Evolutionary conservation across 1,140 invertebrate genomes (phyloP).

Genomic region (Pseudomyrmex gracilis): DNA sequence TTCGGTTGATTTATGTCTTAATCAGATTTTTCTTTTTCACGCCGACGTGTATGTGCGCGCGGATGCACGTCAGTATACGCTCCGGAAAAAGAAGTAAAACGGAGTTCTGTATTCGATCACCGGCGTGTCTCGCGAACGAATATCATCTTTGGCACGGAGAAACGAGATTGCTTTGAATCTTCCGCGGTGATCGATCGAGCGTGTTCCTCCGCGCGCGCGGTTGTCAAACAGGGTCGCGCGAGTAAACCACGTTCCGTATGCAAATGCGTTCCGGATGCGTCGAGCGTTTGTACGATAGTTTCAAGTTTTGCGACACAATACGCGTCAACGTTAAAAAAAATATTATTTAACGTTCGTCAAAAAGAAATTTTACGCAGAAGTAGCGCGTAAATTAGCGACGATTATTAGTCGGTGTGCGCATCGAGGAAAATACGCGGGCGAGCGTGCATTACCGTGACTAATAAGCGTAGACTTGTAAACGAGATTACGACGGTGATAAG

Average conservation of each 20-base stretch:
- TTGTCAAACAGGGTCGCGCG: neutral
- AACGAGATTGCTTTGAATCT: conserved; percentile 82
- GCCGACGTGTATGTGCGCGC: conserved; percentile 60
- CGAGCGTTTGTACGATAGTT: conserved; percentile 37
- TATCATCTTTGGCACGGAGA: conserved; percentile 79
- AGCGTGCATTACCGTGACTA: conserved; percentile 31
- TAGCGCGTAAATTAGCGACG: conserved; percentile 15
- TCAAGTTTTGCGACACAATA: conserved; percentile 21
- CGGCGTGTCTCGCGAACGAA: conserved; percentile 75
- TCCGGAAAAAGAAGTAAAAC: conserved; percentile 83
- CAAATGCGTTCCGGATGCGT: conserved; percentile 29
- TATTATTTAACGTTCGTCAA: no score
- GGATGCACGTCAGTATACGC: conserved; percentile 78
- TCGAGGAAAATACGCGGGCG: conserved; percentile 14
- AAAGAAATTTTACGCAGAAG: no score
- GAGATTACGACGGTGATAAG: conserved; percentile 37
- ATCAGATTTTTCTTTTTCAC: conserved; percentile 63
- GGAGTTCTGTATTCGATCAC: conserved; percentile 83
- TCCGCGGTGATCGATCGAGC: conserved; percentile 52
- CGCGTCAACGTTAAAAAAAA: neutral
- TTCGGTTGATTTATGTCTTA: conserved; percentile 71
- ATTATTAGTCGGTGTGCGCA: neutral
- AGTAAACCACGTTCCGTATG: conserved; percentile 11
- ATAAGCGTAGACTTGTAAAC: conserved; percentile 38
- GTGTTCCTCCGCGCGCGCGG: neutral